Base-by-base conservation (phyloP, 2,113 vertebrate species). In the Oncorhynchus mykiss region DNA sequence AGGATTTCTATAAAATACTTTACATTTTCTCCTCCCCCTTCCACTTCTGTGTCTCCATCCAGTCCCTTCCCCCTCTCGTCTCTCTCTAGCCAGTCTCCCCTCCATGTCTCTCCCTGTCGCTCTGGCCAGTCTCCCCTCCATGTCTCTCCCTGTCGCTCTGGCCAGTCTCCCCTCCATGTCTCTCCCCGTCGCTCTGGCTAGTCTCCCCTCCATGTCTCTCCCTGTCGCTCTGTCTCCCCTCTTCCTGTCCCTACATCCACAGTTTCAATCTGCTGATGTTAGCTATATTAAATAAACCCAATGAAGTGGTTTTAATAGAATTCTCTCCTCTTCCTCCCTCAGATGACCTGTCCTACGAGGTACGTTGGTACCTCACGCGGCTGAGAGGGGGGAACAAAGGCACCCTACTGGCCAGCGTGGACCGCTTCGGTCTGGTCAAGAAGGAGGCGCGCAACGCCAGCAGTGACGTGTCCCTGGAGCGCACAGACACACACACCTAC, bases 311-410 rank as follows among this genome's bases (percentile, higher is more conserved):
- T 34, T 54, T 18, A 13, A 13, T 54, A 5, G 4, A 45, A 34
- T 39, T 65, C 70, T 62, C 62, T 65, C 71, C 67, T 73, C 27
- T 34, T 22, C 25, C 34, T 34, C 60, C 25, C n/a, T 1, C 79
- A 99, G 97, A 96, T 6, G 92, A 96, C 68, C 88, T 97, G 91
- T 92, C 94, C 0, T 99, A 96, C 0, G 96, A 97, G 3, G 94
- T 98, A 73, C 93, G 89, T 68, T 99, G 97, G 97, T 96, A 95
- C 76, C 95, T 93, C 1, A 92, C 93, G 29, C 85, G 90, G 29
- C 93, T 95, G 70, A 93, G 94, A 0, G 87, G 92, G 0, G 84
- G 92, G 29, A 91, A 92, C 76, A 89, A 86, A 1, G 82, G 91
- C 0, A 5, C 88, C 59, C 81, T 93, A 67, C 85, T 99, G 75